Base-by-base conservation (phyloP, 2,113 vertebrate genomes). In the Athene noctua region DNA sequence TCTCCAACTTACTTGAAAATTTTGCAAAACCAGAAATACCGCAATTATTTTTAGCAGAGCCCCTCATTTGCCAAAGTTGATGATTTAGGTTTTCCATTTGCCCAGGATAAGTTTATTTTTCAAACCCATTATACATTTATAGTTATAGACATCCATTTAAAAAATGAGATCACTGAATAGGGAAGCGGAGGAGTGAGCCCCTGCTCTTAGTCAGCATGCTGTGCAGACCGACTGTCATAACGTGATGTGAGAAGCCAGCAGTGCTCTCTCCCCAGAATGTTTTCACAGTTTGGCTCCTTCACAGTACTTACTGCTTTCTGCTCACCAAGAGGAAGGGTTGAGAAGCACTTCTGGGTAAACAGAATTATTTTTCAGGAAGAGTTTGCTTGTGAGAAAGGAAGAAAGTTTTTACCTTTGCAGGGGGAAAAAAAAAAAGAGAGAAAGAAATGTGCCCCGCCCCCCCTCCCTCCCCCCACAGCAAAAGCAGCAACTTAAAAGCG, bases 31-130 rank as follows among this genome's bases (percentile, higher is more conserved):
- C 47, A 85, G 70, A 91, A 93, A 63, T 70, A 54, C 65, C 61
- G 44, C 40, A 47, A n/a, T 65, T 96, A 93, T 94, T 95, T 96
- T 95, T 90, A 95, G 78, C 59, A 75, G 80, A 96, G 72, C 49
- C 44, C 46, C 29, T 94, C 34, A 68, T 88, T 94, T 86, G 78
- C 62, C 58, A 17, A 80, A 66, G n/a, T 32, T 75, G 81, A 92
- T 83, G 81, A 80, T 91, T 96, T 91, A 85, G 74, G 58, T 92
- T 96, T 95, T 95, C 81, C 67, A 49, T 93, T 93, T 92, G 46
- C n/a, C 40, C 29, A 65, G 67, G 55, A 42, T 80, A 82, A 87
- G 66, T 72, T 95, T 90, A 62, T 80, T 96, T 96, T 92, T 91
- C 77, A 82, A 79, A 72, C 6, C 38, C 11, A 9, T 88, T 57